Evolutionary conservation across 2,113 vertebrate genomes (phyloP), one percentile per base, ranked within the genome.

Genomic region (Aythya baeri): DNA sequence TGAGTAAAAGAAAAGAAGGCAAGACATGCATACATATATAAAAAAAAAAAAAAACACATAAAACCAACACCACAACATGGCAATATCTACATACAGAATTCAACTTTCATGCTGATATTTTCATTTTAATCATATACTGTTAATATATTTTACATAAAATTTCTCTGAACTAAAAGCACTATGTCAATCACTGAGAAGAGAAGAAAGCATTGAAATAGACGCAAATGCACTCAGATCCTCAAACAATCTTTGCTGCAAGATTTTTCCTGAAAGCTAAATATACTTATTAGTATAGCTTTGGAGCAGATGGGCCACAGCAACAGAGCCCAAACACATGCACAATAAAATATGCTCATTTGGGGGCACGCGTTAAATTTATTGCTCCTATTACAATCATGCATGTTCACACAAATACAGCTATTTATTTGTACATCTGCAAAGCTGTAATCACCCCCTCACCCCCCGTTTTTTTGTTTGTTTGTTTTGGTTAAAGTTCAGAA

Each of bases 261-360:
- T 46, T 80, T 52, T 70, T 73, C 72, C 50, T 62, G 49, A 27
- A 93, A 90, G 36, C 71, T 41, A 84, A 86, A 67, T 36, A 20
- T 80, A 93, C 55, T 72, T 74, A 77, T 3, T 84, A n/a, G 55
- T 72, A 38, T 57, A 73, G 32, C 54, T 81, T 83, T 41, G 63
- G n/a, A 95, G 65, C 81, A 95, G 81, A 94, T 78, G 52, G 44
- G 77, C 52, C 70, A 75, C 73, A 91, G 80, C 61, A 88, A 73
- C 44, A 73, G 34, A 93, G 76, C 49, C 83, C 72, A 85, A 92
- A 88, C 59, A 77, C 34, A 74, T 13, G n/a, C 41, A 78, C 32
- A 81, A 49, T 50, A 74, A 92, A 91, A 91, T 41, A 83, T 9
- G 31, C 31, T 91, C 78, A 75, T 77, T 50, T 82, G 57, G 62